Base-by-base conservation (phyloP, 2,888 invertebrate species). In the Plebejus argus region DNA sequence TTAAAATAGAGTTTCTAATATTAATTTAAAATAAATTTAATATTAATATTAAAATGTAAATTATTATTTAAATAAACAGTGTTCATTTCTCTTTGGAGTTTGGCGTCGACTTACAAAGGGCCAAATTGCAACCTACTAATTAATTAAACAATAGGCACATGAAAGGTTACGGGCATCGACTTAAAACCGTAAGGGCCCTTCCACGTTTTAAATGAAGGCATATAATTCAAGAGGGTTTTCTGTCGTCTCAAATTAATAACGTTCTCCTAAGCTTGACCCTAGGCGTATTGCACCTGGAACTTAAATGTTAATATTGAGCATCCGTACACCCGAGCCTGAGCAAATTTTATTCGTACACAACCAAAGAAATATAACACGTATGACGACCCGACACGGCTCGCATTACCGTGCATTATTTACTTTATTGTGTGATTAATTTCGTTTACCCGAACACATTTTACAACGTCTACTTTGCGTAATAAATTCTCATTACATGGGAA, bases 61-160 rank as follows among this genome's bases (percentile, higher is more conserved):
- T 15, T 12, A 33, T 28, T 66, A 33, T 71, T 71, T 39, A 39
- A 23, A 45, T 72, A 28, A 49, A 15, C 23, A 0, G 28, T 53
- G 3, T 28, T 74, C 49, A 49, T 49, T 71, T 71, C 33, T 20
- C 56, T 56, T 71, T 56, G 70, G 39, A 23, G 56, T 56, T 71
- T 56, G 70, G 39, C 35, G 56, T 71, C 71, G 77, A 58, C 76
- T 78, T 45, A 79, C 77, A 77, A 79, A 78, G 78, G 77, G 71
- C 76, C 70, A 78, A 78, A 79, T 81, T 81, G 81, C 77, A 81
- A 82, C 83, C 81, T 80, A 80, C 83, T 86, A 87, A 89, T 88
- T 87, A 87, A 87, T 88, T 86, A 84, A 83, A 84, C 84, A 86
- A 86, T 86, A 80, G 80, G 76, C 79, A 85, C 83, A 86, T 83